phyloP scores from a whole-genome alignment of 1,140 invertebrate species.

The Cyrtorhinus lividipennis region DNA sequence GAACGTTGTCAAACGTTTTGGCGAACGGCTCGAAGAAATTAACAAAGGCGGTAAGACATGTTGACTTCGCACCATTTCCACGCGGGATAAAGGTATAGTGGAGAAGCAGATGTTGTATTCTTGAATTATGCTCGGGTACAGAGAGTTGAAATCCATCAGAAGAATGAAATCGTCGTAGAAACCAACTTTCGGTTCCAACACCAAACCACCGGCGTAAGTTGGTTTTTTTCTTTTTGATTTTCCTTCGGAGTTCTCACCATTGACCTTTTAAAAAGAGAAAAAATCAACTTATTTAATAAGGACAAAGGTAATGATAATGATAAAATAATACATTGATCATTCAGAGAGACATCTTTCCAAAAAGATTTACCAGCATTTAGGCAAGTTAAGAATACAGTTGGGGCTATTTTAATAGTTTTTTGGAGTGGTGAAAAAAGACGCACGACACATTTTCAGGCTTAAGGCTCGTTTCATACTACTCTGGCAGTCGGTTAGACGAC shows the following conservation, averaged over 20 bases:
- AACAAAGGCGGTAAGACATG: no score
- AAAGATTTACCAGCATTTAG: no score
- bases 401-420: no score
- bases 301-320: conserved; percentile 5
- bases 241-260: conserved; percentile 24
- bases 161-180: conserved; percentile 93
- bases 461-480: no score
- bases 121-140: conserved; percentile 99
- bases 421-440: neutral
- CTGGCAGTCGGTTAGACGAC: no score
- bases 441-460: no score
- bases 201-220: conserved; percentile 84
- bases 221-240: conserved; percentile 53
- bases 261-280: neutral
- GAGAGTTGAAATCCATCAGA: conserved; percentile 96
- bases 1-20: neutral
- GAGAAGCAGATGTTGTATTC: conserved; percentile 99
- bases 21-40: neutral
- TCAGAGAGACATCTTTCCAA: neutral
- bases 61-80: conserved; percentile 20
- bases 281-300: conserved; percentile 18
- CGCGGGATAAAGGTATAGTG: conserved; percentile 46
- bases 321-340: neutral
- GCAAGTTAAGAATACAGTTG: no score
- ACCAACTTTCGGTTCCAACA: conserved; percentile 92